Evolutionary conservation across 92 coral and sea anemone genomes (phyloP).

Genomic region (Epizoanthus scotinus): DNA sequence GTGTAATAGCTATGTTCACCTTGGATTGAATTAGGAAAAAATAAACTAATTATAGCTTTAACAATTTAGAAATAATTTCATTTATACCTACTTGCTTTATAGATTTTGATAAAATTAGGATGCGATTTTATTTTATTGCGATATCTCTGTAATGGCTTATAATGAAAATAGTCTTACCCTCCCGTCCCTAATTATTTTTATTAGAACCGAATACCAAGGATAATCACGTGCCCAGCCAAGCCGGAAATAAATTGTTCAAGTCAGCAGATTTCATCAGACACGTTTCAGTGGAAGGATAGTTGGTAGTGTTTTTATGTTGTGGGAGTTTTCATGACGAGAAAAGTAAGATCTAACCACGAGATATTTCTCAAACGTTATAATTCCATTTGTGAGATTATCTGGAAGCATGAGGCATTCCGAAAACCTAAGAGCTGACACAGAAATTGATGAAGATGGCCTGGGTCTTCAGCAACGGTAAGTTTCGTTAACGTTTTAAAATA

Average conservation of each 20-base stretch:
- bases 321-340: conserved; percentile 38
- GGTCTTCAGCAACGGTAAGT: conserved; percentile 12
- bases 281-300: conserved; percentile 6
- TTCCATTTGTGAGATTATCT: conserved; percentile 8
- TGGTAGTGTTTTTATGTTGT: neutral
- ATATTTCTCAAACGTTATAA: conserved; percentile 32
- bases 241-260: neutral
- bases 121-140: neutral
- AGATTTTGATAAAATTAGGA: neutral
- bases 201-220: conserved; percentile 7
- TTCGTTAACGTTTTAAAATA: neutral
- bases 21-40: neutral
- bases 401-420: conserved; percentile 33
- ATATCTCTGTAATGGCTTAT: neutral
- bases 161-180: neutral
- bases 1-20: neutral
- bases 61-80: too few relatives aligned
- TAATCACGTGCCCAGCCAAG: conserved; percentile 11
- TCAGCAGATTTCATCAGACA: conserved; percentile 39
- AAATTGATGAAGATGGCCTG: neutral
- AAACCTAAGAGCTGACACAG: conserved; percentile 14
- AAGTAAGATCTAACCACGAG: conserved; percentile 9
- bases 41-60: too few relatives aligned
- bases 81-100: neutral
- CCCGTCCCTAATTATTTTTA: neutral